A percentile compares a stretch with the other conserved stretches of the same genome.
Evolutionary conservation across 2,888 invertebrate species (phyloP).

Genomic region (Cerastis rubricosa): DNA sequence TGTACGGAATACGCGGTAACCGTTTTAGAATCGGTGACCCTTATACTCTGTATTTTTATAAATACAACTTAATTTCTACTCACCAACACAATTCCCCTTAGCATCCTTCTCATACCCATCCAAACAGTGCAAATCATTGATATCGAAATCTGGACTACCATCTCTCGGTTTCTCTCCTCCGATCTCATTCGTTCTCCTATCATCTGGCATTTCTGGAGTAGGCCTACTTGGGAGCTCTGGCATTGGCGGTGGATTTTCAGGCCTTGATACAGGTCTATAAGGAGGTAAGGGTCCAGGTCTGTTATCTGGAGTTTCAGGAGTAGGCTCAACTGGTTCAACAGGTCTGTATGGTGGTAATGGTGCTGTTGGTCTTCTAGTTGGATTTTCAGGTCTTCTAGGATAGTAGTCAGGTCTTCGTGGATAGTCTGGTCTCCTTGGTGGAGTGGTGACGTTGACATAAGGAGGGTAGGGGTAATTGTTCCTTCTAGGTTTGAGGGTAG

Average conservation of each 20-base stretch:
- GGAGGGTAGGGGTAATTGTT: constrained; percentile 58
- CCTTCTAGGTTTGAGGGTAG: constrained; percentile 56
- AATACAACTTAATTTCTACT: constrained; percentile 57
- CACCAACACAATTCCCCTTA: constrained; percentile 91
- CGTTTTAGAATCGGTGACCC: too few relatives aligned
- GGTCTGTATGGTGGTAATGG: constrained; percentile 37
- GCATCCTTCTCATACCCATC: constrained; percentile 90
- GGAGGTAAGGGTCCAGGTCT: constrained; percentile 29
- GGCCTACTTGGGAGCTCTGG: constrained; percentile 39
- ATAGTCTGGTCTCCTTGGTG: constrained; percentile 53
- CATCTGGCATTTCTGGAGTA: constrained; percentile 48
- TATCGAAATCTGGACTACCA: constrained; percentile 70
- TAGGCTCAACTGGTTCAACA: constrained; percentile 23
- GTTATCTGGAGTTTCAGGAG: constrained; percentile 21
- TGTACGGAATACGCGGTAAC: too few relatives aligned
- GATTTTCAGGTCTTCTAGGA: constrained; percentile 56
- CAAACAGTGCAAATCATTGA: constrained; percentile 83
- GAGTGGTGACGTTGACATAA: constrained; percentile 45
- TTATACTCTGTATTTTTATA: too few relatives aligned
- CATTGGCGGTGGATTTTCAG: constrained; percentile 28
- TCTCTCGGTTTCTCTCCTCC: constrained; percentile 60
- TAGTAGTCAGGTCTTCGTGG: constrained; percentile 58
- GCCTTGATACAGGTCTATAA: constrained; percentile 50
- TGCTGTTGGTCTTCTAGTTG: constrained; percentile 57
- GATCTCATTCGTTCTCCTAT: constrained; percentile 65